Evolutionary conservation across 2,797 vertebrate genomes (phyloP).

Genomic region (Epinephelus malabaricus): DNA sequence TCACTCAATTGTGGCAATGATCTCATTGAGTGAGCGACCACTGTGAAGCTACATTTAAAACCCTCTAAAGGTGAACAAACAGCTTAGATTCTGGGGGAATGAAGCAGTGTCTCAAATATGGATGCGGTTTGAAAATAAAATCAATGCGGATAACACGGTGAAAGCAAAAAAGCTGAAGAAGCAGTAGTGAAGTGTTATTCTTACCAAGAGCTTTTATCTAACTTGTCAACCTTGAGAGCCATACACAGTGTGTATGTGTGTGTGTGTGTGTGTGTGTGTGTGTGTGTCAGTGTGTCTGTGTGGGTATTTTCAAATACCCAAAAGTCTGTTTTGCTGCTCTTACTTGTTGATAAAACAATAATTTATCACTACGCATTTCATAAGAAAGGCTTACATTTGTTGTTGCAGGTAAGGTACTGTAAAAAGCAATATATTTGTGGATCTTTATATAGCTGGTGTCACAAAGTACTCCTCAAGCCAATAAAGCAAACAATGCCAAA

Average conservation of each 20-base stretch:
- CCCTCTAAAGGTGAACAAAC: slow-evolving; percentile 26
- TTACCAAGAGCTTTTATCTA: slow-evolving; percentile 41
- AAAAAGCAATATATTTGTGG: slow-evolving; percentile 20
- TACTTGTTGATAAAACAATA: slow-evolving; percentile 12
- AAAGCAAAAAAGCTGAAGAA: slow-evolving; percentile 24
- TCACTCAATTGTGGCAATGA: slow-evolving; percentile 23
- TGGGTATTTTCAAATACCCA: slow-evolving; percentile 19
- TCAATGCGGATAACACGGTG: slow-evolving; percentile 5
- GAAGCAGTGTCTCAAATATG: slow-evolving; percentile 24
- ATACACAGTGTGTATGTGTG: not conserved
- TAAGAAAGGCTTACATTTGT: slow-evolving; percentile 30
- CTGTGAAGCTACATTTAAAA: slow-evolving; percentile 19
- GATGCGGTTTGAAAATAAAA: slow-evolving; percentile 39
- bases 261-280: not conserved
- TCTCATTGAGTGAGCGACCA: slow-evolving; percentile 6
- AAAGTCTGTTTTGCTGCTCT: slow-evolving; percentile 18
- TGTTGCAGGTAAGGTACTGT: not conserved
- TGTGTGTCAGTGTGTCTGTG: not conserved
- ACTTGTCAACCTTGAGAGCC: slow-evolving; percentile 42
- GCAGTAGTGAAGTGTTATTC: slow-evolving; percentile 33
- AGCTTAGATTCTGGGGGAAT: slow-evolving; percentile 1
- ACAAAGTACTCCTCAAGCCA: slow-evolving; percentile 35
- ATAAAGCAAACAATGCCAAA: slow-evolving; percentile 22
- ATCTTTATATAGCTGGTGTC: not conserved
- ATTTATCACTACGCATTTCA: slow-evolving; percentile 11